Percentiles rank a stretch among this genome's conserved stretches.
These are phyloP conservation scores for Tychaedon coryphoeus DNA, from an alignment of 2,113 vertebrate species.

Conservation along the genomic window DNA sequence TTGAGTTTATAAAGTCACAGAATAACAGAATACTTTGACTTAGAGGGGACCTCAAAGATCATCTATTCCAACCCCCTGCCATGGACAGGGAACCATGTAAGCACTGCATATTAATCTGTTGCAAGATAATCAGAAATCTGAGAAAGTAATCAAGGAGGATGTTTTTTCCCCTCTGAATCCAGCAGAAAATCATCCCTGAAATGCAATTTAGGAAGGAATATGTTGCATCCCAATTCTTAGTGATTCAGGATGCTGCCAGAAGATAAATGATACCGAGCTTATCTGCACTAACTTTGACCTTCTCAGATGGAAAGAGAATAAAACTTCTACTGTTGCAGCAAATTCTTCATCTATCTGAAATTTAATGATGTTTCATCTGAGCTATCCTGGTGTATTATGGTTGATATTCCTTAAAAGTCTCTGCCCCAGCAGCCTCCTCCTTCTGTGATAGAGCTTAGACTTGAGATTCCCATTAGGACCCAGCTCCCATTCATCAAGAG, in stretches of 20 bases:
- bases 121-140: not conserved
- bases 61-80: not conserved
- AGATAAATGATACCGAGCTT: not conserved
- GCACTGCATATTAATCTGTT: not conserved
- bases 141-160: not conserved
- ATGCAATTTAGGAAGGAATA: not conserved
- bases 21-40: not conserved
- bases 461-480: not conserved
- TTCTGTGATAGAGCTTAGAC: not conserved
- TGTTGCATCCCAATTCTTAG: not conserved
- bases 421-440: not conserved
- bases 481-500: not conserved
- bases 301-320: not conserved
- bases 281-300: not conserved
- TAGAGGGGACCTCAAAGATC: not conserved
- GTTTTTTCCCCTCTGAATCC: not conserved
- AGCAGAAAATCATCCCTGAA: not conserved
- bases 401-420: not conserved
- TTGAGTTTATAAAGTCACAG: not conserved
- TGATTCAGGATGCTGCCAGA: not conserved
- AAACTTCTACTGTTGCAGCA: not conserved
- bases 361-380: not conserved
- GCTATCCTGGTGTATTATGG: not conserved
- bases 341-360: not conserved
- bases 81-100: not conserved